These are phyloP conservation scores for Drosophila nigrodunni DNA, from an alignment of 1,140 invertebrate species.

Conservation along the genomic window DNA sequence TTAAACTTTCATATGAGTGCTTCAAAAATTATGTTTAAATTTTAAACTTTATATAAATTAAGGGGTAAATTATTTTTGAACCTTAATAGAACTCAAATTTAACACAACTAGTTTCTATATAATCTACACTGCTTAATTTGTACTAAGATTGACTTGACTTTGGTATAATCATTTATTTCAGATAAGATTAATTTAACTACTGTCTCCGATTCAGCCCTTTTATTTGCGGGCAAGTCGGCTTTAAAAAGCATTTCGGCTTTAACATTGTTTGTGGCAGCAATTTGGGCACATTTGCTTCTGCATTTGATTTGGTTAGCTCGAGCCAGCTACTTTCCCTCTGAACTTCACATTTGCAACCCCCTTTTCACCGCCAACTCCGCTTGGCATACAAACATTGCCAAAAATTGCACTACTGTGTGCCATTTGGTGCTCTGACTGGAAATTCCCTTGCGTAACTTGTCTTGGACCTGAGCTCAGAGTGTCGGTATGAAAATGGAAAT, in stretches of 20 bases:
- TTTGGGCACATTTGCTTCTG: slow-evolving; percentile 11
- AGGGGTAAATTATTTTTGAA: no score
- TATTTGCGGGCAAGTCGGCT: not conserved
- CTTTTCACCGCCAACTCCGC: not conserved
- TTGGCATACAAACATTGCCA: slow-evolving; percentile 25
- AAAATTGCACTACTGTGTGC: slow-evolving; percentile 79
- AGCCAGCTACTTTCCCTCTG: not conserved
- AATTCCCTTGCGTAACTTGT: slow-evolving; percentile 62
- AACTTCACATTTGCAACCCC: not conserved
- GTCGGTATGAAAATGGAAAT: not conserved
- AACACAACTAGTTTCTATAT: no score
- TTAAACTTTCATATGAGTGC: not conserved
- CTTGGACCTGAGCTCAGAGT: not conserved
- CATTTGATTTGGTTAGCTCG: slow-evolving; percentile 32
- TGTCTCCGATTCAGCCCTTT: not conserved
- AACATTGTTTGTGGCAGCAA: slow-evolving; percentile 1
- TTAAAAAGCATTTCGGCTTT: slow-evolving; percentile 11
- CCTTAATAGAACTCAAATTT: no score
- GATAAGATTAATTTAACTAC: not conserved
- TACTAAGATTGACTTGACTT: no score
- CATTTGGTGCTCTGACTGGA: slow-evolving; percentile 69
- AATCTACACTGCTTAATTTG: no score
- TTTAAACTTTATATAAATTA: no score
- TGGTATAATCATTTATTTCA: no score
- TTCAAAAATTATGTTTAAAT: not conserved